phyloP scores from a whole-genome alignment of 2,113 vertebrate species.

The Eulacestoma nigropectus region DNA sequence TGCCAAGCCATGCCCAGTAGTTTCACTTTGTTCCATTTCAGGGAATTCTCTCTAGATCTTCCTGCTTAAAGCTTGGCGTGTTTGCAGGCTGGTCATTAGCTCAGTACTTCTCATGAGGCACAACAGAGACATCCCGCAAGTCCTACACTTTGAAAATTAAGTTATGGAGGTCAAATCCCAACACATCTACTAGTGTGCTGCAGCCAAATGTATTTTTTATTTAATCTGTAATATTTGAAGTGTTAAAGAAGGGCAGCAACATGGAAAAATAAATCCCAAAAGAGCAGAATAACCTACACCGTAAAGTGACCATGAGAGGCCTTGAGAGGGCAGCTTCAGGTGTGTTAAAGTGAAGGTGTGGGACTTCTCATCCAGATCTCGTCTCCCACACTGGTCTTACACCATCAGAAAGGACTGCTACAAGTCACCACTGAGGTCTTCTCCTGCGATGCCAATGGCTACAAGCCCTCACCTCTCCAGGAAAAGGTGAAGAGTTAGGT shows the following conservation, averaged over 20 bases:
- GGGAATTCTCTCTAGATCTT: background rate
- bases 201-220: background rate
- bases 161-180: background rate
- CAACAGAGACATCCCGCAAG: background rate
- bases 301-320: background rate
- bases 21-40: background rate
- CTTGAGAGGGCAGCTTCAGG: background rate
- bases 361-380: background rate
- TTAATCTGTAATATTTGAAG: background rate
- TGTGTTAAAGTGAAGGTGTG: background rate
- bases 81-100: background rate
- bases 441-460: accelerated
- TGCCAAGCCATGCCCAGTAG: background rate
- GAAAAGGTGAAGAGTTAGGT: background rate
- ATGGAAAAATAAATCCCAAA: background rate
- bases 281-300: background rate
- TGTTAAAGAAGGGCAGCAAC: background rate
- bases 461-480: background rate
- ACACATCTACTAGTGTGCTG: background rate
- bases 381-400: background rate
- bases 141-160: background rate
- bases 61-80: background rate
- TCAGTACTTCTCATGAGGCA: background rate
- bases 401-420: background rate
- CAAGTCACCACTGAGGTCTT: background rate